Conservation (phyloP, 2,113 vertebrate genomes). For the Solea solea region DNA sequence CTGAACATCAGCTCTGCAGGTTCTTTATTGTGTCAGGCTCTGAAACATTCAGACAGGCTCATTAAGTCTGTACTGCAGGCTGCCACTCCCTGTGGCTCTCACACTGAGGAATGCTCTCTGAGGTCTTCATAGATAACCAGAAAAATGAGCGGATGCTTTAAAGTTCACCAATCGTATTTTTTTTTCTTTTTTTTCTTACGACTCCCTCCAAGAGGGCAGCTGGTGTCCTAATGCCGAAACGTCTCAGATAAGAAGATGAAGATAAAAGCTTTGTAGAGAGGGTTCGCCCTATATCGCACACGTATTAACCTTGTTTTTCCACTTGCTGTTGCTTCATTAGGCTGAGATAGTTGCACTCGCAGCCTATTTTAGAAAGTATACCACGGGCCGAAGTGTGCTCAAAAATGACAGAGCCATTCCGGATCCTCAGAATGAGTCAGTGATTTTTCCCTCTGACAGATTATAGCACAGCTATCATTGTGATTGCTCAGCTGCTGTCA, state of each 20-base stretch:
- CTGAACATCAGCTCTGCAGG: conserved; percentile 49
- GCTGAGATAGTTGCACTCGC: not conserved
- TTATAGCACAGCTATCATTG: conserved; percentile 25
- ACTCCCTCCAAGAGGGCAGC: conserved; percentile 56
- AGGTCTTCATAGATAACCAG: conserved; percentile 64
- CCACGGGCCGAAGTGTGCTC: conserved; percentile 1
- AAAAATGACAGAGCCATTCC: not conserved
- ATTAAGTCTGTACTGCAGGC: conserved; percentile 73
- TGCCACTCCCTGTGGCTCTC: conserved; percentile 66
- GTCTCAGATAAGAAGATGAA: conserved; percentile 40
- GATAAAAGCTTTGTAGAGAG: conserved; percentile 39
- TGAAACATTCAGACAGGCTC: conserved; percentile 75
- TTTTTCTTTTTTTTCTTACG: conserved; percentile 32
- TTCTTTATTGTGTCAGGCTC: conserved; percentile 41
- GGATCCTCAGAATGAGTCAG: conserved; percentile 32
- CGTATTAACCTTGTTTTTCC: conserved; percentile 14
- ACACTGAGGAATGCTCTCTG: conserved; percentile 66
- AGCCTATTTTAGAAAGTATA: not conserved
- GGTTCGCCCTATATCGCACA: conserved; percentile 26
- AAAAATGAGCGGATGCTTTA: conserved; percentile 71
- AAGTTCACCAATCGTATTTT: conserved; percentile 69
- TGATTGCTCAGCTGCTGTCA: conserved; percentile 50
- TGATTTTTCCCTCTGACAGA: conserved; percentile 36
- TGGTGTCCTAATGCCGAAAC: conserved; percentile 49
- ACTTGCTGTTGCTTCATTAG: conserved; percentile 10